Conservation (phyloP, 2,888 invertebrate genomes). For the Notodonta dromedarius region DNA sequence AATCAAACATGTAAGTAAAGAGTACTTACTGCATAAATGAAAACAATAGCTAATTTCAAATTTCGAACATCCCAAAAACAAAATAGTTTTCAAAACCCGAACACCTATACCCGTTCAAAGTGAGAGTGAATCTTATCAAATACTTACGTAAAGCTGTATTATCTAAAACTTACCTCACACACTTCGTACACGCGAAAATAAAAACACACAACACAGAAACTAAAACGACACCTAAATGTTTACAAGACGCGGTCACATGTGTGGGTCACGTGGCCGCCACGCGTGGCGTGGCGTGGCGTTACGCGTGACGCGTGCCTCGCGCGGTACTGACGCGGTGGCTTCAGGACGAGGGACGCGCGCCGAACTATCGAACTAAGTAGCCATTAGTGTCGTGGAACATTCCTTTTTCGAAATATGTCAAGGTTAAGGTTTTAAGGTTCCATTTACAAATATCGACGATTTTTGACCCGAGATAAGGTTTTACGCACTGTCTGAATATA, state of each 20-base stretch:
- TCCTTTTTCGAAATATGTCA: conserved; percentile 9
- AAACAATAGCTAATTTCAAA: background rate
- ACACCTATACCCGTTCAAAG: background rate
- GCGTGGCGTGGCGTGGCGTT: conserved; percentile 9
- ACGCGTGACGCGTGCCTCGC: conserved; percentile 8
- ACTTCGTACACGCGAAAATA: conserved; percentile 3
- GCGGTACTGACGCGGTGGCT: conserved; percentile 11
- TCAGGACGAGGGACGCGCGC: conserved; percentile 8
- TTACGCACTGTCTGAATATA: no score
- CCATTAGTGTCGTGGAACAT: conserved; percentile 10
- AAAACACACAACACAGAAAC: conserved; percentile 10
- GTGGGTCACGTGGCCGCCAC: conserved; percentile 7
- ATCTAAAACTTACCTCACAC: conserved; percentile 2
- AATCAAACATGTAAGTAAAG: no score
- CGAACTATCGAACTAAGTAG: conserved; percentile 16
- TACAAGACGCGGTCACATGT: conserved; percentile 7
- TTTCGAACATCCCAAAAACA: background rate
- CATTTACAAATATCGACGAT: no score
- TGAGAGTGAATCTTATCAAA: background rate
- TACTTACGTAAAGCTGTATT: background rate
- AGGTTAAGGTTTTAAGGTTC: conserved; percentile 6
- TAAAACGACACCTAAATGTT: conserved; percentile 18
- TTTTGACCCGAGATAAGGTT: no score
- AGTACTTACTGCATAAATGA: background rate
- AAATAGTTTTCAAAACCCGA: background rate